These are phyloP conservation scores for Peromyscus melanophrys DNA, from an alignment of 2,797 vertebrate species.

Conservation along the genomic window DNA sequence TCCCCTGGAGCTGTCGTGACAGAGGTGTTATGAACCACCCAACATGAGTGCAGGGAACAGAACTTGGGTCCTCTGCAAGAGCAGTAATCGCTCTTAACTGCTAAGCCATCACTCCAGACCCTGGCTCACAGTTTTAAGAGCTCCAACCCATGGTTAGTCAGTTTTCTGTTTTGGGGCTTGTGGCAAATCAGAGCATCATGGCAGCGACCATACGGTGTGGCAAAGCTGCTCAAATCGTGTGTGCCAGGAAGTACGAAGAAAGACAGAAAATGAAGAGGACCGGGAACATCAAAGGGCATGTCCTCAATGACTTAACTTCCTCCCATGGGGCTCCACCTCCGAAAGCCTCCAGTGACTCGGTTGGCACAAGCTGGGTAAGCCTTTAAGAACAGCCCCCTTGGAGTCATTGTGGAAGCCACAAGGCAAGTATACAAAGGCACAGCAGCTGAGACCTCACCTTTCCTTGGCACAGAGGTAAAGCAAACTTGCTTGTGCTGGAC, in stretches of 20 bases:
- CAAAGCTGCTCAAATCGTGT: background rate
- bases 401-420: background rate
- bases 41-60: background rate
- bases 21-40: background rate
- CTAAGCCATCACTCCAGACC: background rate
- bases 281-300: background rate
- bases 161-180: background rate
- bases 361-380: no score
- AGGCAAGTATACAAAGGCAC: background rate
- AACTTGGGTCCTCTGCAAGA: background rate
- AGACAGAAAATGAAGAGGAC: background rate
- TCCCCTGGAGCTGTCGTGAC: no score
- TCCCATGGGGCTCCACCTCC: background rate
- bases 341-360: background rate
- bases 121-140: background rate
- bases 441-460: no score
- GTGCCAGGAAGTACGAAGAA: background rate
- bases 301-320: background rate
- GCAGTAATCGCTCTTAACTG: background rate
- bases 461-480: background rate
- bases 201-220: background rate
- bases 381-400: no score
- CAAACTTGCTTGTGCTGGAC: background rate
- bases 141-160: no score
- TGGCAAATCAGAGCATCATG: background rate